phyloP scores from a whole-genome alignment of 2,888 invertebrate species.

The Coenonympha glycerion region DNA sequence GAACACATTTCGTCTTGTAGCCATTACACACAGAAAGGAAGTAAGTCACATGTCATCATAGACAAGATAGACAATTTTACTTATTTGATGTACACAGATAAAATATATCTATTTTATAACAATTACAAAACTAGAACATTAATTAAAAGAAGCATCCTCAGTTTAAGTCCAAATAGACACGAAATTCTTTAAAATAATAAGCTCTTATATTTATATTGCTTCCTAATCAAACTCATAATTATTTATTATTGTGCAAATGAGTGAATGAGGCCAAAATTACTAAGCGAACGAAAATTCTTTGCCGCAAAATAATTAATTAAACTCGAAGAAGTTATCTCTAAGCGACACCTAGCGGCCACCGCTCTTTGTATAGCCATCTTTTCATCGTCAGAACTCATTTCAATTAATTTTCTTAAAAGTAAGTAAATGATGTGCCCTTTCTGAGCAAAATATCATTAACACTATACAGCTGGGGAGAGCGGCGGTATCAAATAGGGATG shows the following conservation, averaged over 20 bases:
- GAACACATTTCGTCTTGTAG: no score
- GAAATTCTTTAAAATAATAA: no score
- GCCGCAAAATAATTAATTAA: slow-evolving; percentile 72
- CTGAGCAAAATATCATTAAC: slow-evolving; percentile 75
- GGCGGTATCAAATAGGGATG: slow-evolving; percentile 18
- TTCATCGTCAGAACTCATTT: slow-evolving; percentile 76
- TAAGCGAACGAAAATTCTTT: slow-evolving; percentile 64
- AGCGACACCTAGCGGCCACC: slow-evolving; percentile 71
- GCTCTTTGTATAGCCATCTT: slow-evolving; percentile 68
- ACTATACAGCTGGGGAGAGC: slow-evolving; percentile 45
- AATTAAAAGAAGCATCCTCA: no score
- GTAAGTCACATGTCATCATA: no score
- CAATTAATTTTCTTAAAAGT: slow-evolving; percentile 74
- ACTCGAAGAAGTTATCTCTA: slow-evolving; percentile 70
- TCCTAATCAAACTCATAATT: slow-evolving; percentile 55
- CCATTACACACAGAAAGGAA: no score
- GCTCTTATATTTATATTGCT: slow-evolving; percentile 44
- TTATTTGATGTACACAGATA: no score
- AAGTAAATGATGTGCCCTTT: slow-evolving; percentile 75
- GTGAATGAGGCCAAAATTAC: slow-evolving; percentile 54
- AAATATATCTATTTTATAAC: no score
- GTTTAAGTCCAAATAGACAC: no score
- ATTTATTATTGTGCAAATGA: slow-evolving; percentile 49
- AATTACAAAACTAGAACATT: no score
- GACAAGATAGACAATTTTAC: no score